Conservation (phyloP, 1,140 invertebrate genomes). For the Heliconius hewitsoni region DNA sequence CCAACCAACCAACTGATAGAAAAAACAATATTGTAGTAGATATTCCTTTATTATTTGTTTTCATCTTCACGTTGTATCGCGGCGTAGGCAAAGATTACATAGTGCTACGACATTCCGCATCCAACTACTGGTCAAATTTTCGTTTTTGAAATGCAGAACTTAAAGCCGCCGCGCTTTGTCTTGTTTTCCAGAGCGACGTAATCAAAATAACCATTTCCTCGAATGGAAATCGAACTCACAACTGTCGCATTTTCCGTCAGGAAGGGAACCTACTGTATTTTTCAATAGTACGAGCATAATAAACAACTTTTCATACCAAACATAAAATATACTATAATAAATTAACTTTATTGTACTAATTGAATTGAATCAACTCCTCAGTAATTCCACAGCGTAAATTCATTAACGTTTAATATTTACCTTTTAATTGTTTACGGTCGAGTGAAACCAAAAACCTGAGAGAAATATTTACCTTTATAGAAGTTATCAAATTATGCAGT, state of each 20-base stretch:
- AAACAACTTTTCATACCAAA: background rate
- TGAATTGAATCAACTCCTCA: constrained; percentile 12
- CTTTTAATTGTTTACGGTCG: constrained; percentile 12
- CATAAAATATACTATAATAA: constrained; percentile 2
- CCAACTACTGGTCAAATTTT: too few relatives aligned
- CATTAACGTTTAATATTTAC: constrained; percentile 11
- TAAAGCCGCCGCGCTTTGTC: too few relatives aligned
- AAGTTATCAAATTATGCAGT: constrained; percentile 7
- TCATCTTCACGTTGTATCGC: background rate
- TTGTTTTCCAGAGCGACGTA: too few relatives aligned
- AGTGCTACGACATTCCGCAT: too few relatives aligned
- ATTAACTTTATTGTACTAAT: constrained; percentile 14
- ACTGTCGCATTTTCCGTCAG: background rate
- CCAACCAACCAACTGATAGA: too few relatives aligned
- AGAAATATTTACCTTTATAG: constrained; percentile 1
- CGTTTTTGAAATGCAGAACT: too few relatives aligned
- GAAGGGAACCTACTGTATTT: background rate
- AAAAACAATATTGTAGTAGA: background rate
- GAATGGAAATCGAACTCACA: background rate
- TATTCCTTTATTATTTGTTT: background rate
- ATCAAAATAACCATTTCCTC: too few relatives aligned
- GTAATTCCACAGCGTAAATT: constrained; percentile 14
- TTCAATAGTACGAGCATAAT: background rate
- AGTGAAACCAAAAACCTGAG: constrained; percentile 6
- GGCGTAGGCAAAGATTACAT: too few relatives aligned